These are phyloP conservation scores for Psix sp. DNA, from an alignment of 1,140 invertebrate genomes.

Conservation along the genomic window DNA sequence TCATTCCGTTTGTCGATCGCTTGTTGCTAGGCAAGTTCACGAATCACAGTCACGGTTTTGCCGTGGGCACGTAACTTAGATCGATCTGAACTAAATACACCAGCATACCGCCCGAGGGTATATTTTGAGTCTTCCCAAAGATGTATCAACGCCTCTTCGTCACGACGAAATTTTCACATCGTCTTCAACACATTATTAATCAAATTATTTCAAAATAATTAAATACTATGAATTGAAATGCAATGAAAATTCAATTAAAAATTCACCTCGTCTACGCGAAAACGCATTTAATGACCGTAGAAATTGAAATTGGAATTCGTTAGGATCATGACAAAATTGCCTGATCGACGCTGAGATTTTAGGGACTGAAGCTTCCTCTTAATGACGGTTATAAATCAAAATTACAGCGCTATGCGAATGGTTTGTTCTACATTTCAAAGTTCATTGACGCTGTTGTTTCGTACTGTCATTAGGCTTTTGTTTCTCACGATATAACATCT, in stretches of 20 bases:
- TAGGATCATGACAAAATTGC: constrained; percentile 48
- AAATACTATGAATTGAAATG: constrained; percentile 53
- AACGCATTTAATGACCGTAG: constrained; percentile 32
- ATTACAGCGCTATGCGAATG: constrained; percentile 26
- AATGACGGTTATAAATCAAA: too few species aligned
- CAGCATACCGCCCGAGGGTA: constrained; percentile 51
- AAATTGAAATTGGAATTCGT: constrained; percentile 58
- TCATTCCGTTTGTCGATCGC: constrained; percentile 56
- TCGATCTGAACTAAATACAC: constrained; percentile 62
- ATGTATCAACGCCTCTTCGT: constrained; percentile 40
- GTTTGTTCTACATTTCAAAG: constrained; percentile 17
- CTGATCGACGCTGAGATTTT: constrained; percentile 29
- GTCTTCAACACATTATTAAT: constrained; percentile 52
- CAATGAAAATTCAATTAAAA: constrained; percentile 57
- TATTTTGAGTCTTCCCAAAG: constrained; percentile 59
- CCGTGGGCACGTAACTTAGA: constrained; percentile 61
- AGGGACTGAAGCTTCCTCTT: constrained; percentile 16
- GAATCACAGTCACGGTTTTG: constrained; percentile 59
- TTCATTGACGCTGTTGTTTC: too few species aligned
- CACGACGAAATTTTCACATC: constrained; percentile 34
- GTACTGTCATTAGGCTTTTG: too few species aligned
- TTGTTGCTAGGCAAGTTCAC: constrained; percentile 64
- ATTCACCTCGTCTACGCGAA: constrained; percentile 42
- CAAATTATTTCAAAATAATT: constrained; percentile 51
- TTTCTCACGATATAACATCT: too few species aligned